Evolutionary conservation across 2,113 vertebrate genomes (phyloP).

Genomic region (Stegostoma tigrinum): DNA sequence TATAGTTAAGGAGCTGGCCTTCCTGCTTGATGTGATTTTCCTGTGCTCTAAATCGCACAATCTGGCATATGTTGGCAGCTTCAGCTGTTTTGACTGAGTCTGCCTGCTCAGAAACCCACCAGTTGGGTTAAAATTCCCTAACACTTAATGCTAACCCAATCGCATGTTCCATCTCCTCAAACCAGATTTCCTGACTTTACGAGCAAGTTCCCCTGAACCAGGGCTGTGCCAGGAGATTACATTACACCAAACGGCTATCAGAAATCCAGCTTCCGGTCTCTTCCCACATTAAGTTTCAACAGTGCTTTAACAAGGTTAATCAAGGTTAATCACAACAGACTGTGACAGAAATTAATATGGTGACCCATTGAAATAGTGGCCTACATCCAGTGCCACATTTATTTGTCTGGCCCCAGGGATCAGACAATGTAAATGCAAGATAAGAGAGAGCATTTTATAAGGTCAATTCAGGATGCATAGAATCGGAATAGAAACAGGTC

Average conservation of each 20-base stretch:
- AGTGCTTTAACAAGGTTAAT: not conserved
- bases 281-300: not conserved
- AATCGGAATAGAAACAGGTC: slow-evolving; percentile 1
- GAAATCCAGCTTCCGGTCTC: not conserved
- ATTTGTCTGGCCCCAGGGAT: not conserved
- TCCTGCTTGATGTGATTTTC: not conserved
- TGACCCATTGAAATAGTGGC: not conserved
- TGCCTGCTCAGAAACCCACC: not conserved
- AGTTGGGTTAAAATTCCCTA: not conserved
- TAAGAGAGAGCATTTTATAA: not conserved
- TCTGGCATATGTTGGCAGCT: not conserved
- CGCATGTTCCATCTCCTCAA: not conserved
- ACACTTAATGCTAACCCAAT: too few relatives aligned
- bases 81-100: not conserved
- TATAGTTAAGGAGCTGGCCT: not conserved
- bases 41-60: not conserved
- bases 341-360: not conserved
- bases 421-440: not conserved
- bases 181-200: not conserved
- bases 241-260: not conserved
- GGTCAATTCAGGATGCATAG: not conserved
- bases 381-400: not conserved
- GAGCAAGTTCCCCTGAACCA: not conserved
- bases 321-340: not conserved
- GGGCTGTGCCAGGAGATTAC: not conserved